Percentiles rank a stretch among this genome's conserved stretches.
Conservation (phyloP, 53 echinoderm and acorn worm species). For the Pentamera pediparva region DNA sequence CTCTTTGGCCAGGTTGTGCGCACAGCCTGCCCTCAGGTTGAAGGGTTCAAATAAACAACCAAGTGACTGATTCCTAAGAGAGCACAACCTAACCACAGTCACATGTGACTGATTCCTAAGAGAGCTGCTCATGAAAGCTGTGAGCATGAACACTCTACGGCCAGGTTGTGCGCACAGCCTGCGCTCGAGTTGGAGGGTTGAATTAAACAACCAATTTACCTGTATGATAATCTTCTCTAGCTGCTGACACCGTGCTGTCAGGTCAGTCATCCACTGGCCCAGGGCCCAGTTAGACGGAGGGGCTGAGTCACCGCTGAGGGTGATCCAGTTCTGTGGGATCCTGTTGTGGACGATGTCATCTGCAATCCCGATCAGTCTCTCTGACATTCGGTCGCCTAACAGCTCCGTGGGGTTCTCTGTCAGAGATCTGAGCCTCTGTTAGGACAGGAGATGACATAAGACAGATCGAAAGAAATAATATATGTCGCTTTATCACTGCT, state of each 20-base stretch:
- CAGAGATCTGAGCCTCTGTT: conserved; percentile 71
- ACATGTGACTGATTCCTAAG: no score
- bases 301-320: conserved; percentile 77
- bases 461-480: not conserved
- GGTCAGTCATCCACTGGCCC: conserved; percentile 72
- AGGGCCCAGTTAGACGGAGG: conserved; percentile 88
- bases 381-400: conserved; percentile 93
- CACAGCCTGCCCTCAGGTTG: no score
- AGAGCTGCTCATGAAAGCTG: no score
- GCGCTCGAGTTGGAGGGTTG: no score
- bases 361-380: conserved; percentile 69
- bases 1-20: no score
- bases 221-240: conserved; percentile 95
- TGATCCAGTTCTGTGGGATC: conserved; percentile 75
- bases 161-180: no score
- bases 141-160: no score
- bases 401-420: conserved; percentile 91
- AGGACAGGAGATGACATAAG: not conserved
- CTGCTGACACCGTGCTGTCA: conserved; percentile 78
- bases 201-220: no score
- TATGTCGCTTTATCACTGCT: no score
- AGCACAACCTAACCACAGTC: no score
- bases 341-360: conserved; percentile 93
- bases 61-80: no score
- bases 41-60: no score